phyloP scores from a whole-genome alignment of 2,113 vertebrate species.

The Paramormyrops kingsleyae region DNA sequence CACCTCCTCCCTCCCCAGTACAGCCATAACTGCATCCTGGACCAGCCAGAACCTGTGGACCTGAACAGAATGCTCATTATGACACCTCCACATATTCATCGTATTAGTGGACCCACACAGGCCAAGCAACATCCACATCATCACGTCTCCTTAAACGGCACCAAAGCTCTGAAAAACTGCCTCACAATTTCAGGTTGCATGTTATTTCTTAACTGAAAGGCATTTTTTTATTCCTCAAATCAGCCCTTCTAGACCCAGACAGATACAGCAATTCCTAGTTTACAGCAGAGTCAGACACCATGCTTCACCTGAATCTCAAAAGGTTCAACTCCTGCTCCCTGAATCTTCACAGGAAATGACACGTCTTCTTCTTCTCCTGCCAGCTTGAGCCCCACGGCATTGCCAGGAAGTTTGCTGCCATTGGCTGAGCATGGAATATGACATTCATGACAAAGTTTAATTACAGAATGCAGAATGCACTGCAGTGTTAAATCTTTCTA shows the following conservation, averaged over 20 bases:
- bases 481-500: constrained; percentile 3
- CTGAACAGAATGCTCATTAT: constrained; percentile 35
- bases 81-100: not conserved
- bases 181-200: not conserved
- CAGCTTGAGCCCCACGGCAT: not conserved
- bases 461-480: constrained; percentile 10
- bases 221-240: not conserved
- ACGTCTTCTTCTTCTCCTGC: constrained; percentile 42
- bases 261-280: not conserved
- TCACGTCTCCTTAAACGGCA: not conserved
- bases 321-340: constrained; percentile 61
- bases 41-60: constrained; percentile 60
- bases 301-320: constrained; percentile 64
- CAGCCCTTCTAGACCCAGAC: not conserved
- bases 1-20: constrained; percentile 58
- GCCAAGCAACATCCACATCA: not conserved
- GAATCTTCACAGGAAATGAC: constrained; percentile 59
- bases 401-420: constrained; percentile 25
- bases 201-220: not conserved
- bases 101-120: not conserved
- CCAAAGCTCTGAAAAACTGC: not conserved
- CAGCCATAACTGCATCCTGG: constrained; percentile 52
- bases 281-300: not conserved
- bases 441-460: constrained; percentile 3
- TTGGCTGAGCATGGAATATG: constrained; percentile 33